These are phyloP conservation scores for Pitta sordida DNA, from an alignment of 2,113 vertebrate species.

Conservation along the genomic window DNA sequence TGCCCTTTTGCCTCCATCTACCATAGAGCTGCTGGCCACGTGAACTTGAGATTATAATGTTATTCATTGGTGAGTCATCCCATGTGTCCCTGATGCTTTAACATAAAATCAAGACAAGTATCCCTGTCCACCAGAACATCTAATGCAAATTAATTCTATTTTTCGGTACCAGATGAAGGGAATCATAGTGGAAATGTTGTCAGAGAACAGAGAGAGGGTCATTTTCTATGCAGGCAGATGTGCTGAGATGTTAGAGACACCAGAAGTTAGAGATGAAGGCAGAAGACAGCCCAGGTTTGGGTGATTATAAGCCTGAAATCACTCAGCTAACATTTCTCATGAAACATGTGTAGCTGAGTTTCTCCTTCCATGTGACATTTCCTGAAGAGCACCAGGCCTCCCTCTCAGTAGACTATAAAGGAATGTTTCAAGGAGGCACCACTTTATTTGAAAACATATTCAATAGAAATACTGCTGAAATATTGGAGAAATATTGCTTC, in stretches of 20 bases:
- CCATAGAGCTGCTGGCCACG: neutral
- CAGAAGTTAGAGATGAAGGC: neutral
- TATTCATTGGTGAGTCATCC: neutral
- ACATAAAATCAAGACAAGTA: slow-evolving; percentile 22
- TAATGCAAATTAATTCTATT: neutral
- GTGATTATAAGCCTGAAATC: neutral
- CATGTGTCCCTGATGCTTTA: neutral
- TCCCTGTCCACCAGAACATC: neutral
- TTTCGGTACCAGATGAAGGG: neutral
- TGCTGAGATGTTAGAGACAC: neutral
- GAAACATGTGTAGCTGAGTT: neutral
- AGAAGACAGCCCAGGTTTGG: neutral
- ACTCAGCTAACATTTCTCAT: neutral
- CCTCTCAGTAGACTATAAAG: neutral
- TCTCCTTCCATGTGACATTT: neutral
- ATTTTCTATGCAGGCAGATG: neutral
- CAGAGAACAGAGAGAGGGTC: neutral
- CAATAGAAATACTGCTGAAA: neutral
- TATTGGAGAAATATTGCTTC: neutral
- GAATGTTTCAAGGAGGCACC: neutral
- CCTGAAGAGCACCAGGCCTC: neutral
- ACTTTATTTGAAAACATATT: neutral
- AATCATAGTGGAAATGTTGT: neutral
- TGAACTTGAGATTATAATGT: neutral
- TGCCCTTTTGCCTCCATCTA: neutral